Base-by-base conservation (phyloP, 1,140 invertebrate species). In the Drosophila elegans region DNA sequence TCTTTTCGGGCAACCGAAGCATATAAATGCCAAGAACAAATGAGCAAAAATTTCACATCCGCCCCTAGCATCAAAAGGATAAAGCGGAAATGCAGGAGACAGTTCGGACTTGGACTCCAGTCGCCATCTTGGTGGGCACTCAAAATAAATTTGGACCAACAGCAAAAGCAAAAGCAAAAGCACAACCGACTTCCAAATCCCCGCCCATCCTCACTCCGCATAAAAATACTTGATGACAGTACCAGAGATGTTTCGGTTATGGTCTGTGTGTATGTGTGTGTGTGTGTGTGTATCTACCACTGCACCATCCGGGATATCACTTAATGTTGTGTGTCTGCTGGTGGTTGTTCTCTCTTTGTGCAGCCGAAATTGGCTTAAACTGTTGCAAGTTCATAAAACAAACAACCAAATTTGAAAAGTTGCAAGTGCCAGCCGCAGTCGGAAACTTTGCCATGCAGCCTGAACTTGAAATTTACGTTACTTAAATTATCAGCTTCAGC, bases 391-490 rank as follows among this genome's bases (percentile, higher is more conserved):
- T 82, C 80, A 82, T 78, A 68, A 82, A 82, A 82, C 74, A 81
- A 81, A 82, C 78, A 81, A 82, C 60, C 55, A 62, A 82, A 82
- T 78, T 74, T 74, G 74, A 82, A 82, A 82, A 82, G 79, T 81
- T 81, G 52, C 71, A 72, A 80, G 66, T 76, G 60, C 49, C 78
- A 81, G 51, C 66, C 68, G 51, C 57, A 74, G 48, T 36, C 49
- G 51, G 2, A 55, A 80, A 82, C 45, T 80, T 80, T 74, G 38
- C 27, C 51, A 44, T 51, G 66, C 44, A 51, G 64, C 44, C 55
- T 81, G 79, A 82, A 82, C 79, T 82, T 82, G 79, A 82, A 81
- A 74, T 78, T 78, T 74, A 82, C 57, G 79, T 82, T 82, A 82
- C 68, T 82, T 74, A 82, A 81, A 81, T 81, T 82, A 82, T 77